phyloP scores from a whole-genome alignment of 2,113 vertebrate genomes.

The Dipodomys stephensi region DNA sequence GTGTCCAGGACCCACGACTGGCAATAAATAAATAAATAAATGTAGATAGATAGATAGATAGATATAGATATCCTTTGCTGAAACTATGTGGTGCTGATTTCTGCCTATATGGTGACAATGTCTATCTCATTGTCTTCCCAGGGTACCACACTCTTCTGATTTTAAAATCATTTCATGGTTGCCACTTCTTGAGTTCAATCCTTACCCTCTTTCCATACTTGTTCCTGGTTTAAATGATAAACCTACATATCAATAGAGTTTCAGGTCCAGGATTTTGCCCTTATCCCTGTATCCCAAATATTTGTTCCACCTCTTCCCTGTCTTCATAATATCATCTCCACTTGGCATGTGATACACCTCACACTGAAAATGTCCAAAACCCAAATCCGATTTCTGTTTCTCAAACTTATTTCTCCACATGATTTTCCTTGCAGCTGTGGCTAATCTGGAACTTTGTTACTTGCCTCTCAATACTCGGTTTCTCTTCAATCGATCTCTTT shows the following conservation, averaged over 20 bases:
- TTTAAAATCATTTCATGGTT: neutral
- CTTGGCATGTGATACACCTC: neutral
- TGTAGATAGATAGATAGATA: no score
- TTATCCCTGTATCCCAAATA: neutral
- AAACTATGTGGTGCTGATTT: slow-evolving; percentile 7
- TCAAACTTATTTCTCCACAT: neutral
- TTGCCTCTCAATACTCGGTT: neutral
- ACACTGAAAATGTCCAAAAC: neutral
- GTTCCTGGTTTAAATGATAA: neutral
- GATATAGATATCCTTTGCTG: neutral
- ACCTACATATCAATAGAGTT: neutral
- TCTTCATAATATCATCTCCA: neutral
- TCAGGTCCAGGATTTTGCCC: neutral
- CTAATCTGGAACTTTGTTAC: neutral
- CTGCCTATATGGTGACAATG: neutral
- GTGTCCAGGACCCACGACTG: no score
- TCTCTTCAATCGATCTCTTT: neutral
- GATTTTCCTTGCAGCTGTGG: neutral
- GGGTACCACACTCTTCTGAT: neutral
- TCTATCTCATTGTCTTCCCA: neutral
- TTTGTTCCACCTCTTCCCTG: neutral
- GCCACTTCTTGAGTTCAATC: neutral
- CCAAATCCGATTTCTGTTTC: neutral
- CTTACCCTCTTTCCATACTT: neutral
- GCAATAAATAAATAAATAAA: no score